Conservation (phyloP, 2,888 invertebrate genomes). For the Gari tellinella region DNA sequence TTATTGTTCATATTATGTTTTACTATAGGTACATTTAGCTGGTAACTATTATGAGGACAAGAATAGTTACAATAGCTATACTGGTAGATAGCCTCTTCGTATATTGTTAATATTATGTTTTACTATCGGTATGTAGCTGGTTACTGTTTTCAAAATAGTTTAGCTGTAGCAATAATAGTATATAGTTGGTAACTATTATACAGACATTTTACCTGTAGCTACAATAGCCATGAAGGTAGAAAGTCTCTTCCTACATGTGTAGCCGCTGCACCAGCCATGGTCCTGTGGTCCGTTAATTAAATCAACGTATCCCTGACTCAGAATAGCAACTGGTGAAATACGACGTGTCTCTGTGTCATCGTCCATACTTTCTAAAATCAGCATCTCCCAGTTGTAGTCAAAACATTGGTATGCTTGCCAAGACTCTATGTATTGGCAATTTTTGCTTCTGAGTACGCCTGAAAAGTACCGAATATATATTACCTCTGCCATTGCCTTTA, state of each 20-base stretch:
- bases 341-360: conserved; percentile 80
- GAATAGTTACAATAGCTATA: too few species aligned
- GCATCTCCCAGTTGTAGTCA: conserved; percentile 70
- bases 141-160: too few species aligned
- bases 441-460: conserved; percentile 77
- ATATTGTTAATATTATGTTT: too few species aligned
- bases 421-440: conserved; percentile 58
- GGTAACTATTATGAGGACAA: too few species aligned
- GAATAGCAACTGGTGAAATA: conserved; percentile 77
- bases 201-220: conserved; percentile 76
- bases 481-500: too few species aligned
- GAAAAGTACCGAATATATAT: conserved; percentile 1
- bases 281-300: conserved; percentile 84
- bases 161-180: too few species aligned
- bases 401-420: conserved; percentile 78
- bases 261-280: conserved; percentile 83
- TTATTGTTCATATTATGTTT: too few species aligned
- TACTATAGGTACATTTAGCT: too few species aligned
- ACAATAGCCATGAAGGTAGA: conserved; percentile 81
- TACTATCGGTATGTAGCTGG: too few species aligned
- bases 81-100: too few species aligned
- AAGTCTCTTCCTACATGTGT: conserved; percentile 81
- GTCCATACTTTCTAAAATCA: conserved; percentile 82
- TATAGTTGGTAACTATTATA: too few species aligned
- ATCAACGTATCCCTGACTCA: conserved; percentile 75